phyloP scores from a whole-genome alignment of 2,113 vertebrate species.

The Hippocampus zosterae region DNA sequence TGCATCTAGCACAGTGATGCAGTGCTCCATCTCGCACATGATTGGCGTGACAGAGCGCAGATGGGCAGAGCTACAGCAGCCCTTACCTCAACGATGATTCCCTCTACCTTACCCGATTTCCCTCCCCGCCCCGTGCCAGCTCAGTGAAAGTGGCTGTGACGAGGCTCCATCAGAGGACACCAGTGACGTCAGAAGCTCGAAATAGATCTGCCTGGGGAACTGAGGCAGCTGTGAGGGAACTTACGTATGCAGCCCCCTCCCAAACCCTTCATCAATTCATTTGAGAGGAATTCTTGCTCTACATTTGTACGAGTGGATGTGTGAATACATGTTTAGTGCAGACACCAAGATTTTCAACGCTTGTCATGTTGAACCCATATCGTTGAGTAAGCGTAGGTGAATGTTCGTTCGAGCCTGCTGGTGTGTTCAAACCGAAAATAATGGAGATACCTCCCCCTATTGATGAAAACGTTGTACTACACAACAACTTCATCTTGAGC shows the following conservation, averaged over 20 bases:
- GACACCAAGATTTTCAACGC: not conserved
- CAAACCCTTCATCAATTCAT: slow-evolving; percentile 8
- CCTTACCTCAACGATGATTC: slow-evolving; percentile 49
- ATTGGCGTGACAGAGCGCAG: slow-evolving; percentile 43
- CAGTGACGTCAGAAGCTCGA: slow-evolving; percentile 61
- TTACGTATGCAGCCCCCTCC: slow-evolving; percentile 25
- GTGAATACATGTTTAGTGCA: not conserved
- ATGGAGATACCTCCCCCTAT: slow-evolving; percentile 34
- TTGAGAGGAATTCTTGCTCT: not conserved
- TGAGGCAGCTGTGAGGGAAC: slow-evolving; percentile 40
- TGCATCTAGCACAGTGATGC: slow-evolving; percentile 50
- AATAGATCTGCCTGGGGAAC: slow-evolving; percentile 58
- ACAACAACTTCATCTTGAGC: not conserved
- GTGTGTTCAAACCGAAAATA: not conserved
- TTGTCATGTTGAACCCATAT: not conserved
- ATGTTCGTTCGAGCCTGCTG: not conserved
- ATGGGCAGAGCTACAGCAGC: slow-evolving; percentile 37
- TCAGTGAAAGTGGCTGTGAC: slow-evolving; percentile 47
- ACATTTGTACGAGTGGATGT: not conserved
- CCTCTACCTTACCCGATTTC: slow-evolving; percentile 14
- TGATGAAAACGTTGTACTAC: slow-evolving; percentile 25
- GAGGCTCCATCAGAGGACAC: slow-evolving; percentile 53
- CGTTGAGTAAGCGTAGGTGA: slow-evolving; percentile 14
- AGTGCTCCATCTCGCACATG: slow-evolving; percentile 35
- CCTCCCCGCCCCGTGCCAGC: slow-evolving; percentile 13